Base-by-base conservation (phyloP, 2,888 invertebrate species). In the Carabus problematicus region DNA sequence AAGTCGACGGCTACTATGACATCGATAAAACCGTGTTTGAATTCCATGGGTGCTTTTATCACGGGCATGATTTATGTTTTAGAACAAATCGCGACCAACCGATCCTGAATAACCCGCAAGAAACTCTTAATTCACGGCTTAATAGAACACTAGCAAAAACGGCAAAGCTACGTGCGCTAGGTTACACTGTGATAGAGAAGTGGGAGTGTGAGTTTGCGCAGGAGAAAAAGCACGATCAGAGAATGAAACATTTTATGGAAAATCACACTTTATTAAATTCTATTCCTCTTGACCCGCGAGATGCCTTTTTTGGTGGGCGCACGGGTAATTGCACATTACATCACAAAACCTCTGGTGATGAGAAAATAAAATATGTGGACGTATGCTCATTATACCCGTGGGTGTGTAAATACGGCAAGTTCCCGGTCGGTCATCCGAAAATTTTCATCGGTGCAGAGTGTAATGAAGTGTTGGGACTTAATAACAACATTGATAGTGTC, bases 371-470 rank as follows among this genome's bases (percentile, higher is more conserved):
- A 6, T 76, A 77, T 64, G 52, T 73, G 1, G 75, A 76, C 63
- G 72, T 76, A 1, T 75, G 76, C 72, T 75, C 73, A 0, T 54
- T 77, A 4, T 77, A 79, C 64, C 77, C n/a, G 77, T 77, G 47
- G 40, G 72, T 76, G 8, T 75, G 72, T 66, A 77, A 78, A 64
- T 73, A 74, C 52, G 72, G 73, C 0, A 74, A 73, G 61, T 77
- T 74, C 62, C 76, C 76, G 0, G 52, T 77, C 0, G 77, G 75
- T 0, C 77, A 78, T 64, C 78, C 78, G 0, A 72, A 9, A 54
- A 71, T 76, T n/a, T 68, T 70, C 42, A 64, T 73, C 1, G 74
- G 74, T 0, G 66, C 72, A 1, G 70, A 72, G 0, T 75, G 75
- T 59, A 7, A 75, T n/a, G n/a, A n/a, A n/a, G n/a, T n/a, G n/a